Base-by-base conservation (phyloP, 2,113 vertebrate genomes). In the Corapipo altera region DNA sequence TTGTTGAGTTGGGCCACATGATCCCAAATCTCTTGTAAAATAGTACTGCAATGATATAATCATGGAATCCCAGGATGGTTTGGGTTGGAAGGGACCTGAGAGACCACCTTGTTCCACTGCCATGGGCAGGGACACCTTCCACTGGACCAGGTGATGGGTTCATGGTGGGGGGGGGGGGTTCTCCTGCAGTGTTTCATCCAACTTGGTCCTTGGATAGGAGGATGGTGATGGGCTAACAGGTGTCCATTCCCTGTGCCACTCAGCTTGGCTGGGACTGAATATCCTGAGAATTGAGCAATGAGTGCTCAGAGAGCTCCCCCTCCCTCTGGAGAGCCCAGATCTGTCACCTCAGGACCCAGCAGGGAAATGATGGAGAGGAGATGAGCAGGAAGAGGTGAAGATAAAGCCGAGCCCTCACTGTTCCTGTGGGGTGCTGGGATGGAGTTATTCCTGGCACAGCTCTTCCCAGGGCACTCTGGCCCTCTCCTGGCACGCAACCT, bases 151-250 rank as follows among this genome's bases (percentile, higher is more conserved):
- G 19, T 2, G 2, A 1, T 5, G 44, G 70, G 22, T 18, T 66
- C 10, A 2, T 0, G 12, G 0, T 0, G 13, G 26, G 12, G 0
- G 0, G 13, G 26, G 12, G 46, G 26, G 12, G 46, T 54, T 4
- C 17, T 19, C 15, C 27, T 24, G 2, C 11, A 12, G 16, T 17
- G 18, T 7, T 7, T 19, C 1, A 1, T 37, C 37, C 22, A 5
- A 3, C 9, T 61, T 58, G 3, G 2, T 23, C 2, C 15, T 18
- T 49, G 48, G 41, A 0, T 1, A n/a, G 55, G 49, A 72, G 39
- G 54, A 6, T 9, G 3, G 10, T 5, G 59, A 6, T 22, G 69
- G 1, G 64, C 10, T 67, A 33, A 32, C 13, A 12, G 41, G 5
- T 1, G 0, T 35, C n/a, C 2, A 0, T 30, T 30, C 5, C 3